Percentiles rank a stretch among this genome's conserved stretches.
Evolutionary conservation across 2,888 invertebrate species (phyloP).

Genomic region (Hybos culiciformis): DNA sequence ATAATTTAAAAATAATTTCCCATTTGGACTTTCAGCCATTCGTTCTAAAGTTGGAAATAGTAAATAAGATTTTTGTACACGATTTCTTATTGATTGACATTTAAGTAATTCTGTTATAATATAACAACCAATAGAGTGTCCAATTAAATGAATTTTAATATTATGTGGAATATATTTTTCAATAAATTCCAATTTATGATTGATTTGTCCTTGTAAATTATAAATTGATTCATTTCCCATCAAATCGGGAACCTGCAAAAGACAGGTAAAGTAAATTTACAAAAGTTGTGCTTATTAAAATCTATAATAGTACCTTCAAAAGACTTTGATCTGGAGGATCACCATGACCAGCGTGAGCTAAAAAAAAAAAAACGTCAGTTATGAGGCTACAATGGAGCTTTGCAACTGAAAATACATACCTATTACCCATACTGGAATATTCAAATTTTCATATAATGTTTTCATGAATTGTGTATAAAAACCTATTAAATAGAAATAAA

Average conservation of each 20-base stretch:
- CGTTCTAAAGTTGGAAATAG: slow-evolving; percentile 80
- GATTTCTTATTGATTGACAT: slow-evolving; percentile 39
- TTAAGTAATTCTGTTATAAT: slow-evolving; percentile 60
- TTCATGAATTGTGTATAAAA: slow-evolving; percentile 67
- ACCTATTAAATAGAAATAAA: too few species aligned
- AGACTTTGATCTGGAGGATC: slow-evolving; percentile 43
- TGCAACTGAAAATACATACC: too few species aligned
- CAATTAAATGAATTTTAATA: slow-evolving; percentile 66
- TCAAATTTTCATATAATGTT: slow-evolving; percentile 45
- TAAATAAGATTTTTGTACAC: slow-evolving; percentile 51
- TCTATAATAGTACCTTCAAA: too few species aligned
- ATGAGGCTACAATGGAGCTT: not conserved
- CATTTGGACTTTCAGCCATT: slow-evolving; percentile 64
- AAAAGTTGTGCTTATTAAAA: too few species aligned
- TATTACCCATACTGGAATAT: slow-evolving; percentile 64
- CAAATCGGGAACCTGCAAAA: slow-evolving; percentile 36
- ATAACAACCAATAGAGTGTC: slow-evolving; percentile 86
- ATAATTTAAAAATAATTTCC: slow-evolving; percentile 50
- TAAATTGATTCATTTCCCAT: slow-evolving; percentile 47
- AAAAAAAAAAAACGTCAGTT: not conserved
- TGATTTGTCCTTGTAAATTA: slow-evolving; percentile 58
- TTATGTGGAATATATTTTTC: slow-evolving; percentile 54
- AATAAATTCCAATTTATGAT: slow-evolving; percentile 45
- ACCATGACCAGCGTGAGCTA: slow-evolving; percentile 67
- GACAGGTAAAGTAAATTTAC: too few species aligned